Conservation (phyloP, 2,113 vertebrate genomes). For the Rhinoptilus africanus region DNA sequence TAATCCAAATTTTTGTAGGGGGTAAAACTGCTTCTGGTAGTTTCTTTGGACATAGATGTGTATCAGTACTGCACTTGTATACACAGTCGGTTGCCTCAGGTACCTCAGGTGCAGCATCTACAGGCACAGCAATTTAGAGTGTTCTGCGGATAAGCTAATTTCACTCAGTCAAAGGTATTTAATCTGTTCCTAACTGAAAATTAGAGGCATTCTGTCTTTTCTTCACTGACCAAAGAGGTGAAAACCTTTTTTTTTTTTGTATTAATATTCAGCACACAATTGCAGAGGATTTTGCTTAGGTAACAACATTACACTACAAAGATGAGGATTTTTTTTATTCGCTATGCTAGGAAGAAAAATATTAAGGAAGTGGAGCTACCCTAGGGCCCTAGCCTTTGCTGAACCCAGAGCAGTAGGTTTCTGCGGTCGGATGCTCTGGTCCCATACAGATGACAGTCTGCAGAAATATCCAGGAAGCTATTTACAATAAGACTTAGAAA, state of each 20-base stretch:
- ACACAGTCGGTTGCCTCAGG: neutral
- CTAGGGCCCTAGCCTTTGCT: neutral
- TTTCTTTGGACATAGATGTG: rapidly evolving
- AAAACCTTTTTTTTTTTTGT: neutral
- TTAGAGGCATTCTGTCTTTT: neutral
- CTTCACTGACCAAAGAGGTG: neutral
- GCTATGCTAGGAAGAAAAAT: neutral
- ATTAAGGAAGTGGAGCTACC: neutral
- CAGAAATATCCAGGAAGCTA: neutral
- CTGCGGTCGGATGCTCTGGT: neutral
- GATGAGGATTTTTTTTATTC: neutral
- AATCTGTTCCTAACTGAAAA: neutral
- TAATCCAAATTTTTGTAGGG: neutral
- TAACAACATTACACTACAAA: neutral
- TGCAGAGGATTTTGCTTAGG: neutral
- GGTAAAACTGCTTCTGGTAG: neutral
- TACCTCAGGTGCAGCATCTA: neutral
- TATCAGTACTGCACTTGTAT: neutral
- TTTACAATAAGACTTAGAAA: neutral
- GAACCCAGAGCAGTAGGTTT: neutral
- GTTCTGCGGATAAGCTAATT: neutral
- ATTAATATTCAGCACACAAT: neutral
- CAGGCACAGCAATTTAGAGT: neutral
- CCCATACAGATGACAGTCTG: neutral
- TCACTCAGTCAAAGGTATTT: neutral